These are phyloP conservation scores for Drosophila greeni DNA, from an alignment of 2,888 invertebrate species.

Conservation along the genomic window DNA sequence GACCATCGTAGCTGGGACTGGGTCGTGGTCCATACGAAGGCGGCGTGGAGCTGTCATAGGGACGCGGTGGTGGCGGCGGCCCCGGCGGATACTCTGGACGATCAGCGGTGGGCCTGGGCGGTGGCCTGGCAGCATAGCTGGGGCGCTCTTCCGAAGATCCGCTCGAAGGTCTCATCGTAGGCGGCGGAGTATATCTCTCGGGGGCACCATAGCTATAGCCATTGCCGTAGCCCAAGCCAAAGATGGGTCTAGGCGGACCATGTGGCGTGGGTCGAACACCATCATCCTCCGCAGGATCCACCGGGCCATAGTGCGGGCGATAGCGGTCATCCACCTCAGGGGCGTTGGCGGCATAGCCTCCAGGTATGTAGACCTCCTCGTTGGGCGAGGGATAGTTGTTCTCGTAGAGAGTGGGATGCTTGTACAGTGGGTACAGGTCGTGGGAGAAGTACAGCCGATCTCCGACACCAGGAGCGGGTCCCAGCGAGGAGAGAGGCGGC, in stretches of 20 bases:
- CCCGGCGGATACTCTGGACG: constrained; percentile 53
- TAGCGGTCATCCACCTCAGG: constrained; percentile 76
- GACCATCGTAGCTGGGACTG: constrained; percentile 46
- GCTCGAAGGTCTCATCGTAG: constrained; percentile 64
- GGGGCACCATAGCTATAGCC: constrained; percentile 78
- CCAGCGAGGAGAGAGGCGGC: constrained; percentile 36
- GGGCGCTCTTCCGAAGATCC: constrained; percentile 52
- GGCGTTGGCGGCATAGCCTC: constrained; percentile 77
- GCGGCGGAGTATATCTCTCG: constrained; percentile 73
- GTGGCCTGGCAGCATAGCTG: constrained; percentile 60
- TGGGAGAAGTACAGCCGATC: constrained; percentile 78
- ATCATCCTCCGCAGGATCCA: constrained; percentile 46
- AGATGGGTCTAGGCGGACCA: constrained; percentile 75
- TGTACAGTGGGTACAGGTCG: constrained; percentile 77
- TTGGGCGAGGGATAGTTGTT: constrained; percentile 78
- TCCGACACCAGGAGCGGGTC: constrained; percentile 54
- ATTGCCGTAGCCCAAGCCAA: constrained; percentile 77
- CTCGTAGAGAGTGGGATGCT: constrained; percentile 78
- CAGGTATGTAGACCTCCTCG: constrained; percentile 75
- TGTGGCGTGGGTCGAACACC: constrained; percentile 55
- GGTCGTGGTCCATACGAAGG: constrained; percentile 47
- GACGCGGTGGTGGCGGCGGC: constrained; percentile 41
- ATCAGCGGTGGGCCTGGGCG: constrained; percentile 42
- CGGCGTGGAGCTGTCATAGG: constrained; percentile 58
- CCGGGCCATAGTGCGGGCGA: constrained; percentile 57